Evolutionary conservation across 2,888 invertebrate species (phyloP).

Genomic region (Xylocampa areola): DNA sequence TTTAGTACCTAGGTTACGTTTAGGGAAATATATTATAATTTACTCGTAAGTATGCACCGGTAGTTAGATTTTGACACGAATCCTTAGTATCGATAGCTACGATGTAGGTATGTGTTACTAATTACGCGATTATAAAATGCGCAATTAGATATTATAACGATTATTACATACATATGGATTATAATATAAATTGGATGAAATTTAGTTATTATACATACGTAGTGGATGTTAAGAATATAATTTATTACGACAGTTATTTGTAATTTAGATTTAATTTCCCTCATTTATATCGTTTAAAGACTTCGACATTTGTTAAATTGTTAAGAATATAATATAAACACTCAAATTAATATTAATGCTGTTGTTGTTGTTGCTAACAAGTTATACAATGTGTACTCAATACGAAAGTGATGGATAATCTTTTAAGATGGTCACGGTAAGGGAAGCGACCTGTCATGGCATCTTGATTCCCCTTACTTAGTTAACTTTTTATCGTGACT

Average conservation of each 20-base stretch:
- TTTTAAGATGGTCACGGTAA: conserved; percentile 58
- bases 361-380: conserved; percentile 89
- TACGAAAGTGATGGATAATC: conserved; percentile 74
- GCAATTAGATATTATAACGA: conserved; percentile 68
- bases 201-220: conserved; percentile 34
- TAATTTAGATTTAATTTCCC: conserved; percentile 37
- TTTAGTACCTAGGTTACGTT: conserved; percentile 49
- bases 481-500: conserved; percentile 67
- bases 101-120: conserved; percentile 62
- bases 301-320: conserved; percentile 76
- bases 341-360: conserved; percentile 85
- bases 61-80: conserved; percentile 80
- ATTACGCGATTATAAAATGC: conserved; percentile 76
- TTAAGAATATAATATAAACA: conserved; percentile 78
- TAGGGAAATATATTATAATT: conserved; percentile 57
- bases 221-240: conserved; percentile 23
- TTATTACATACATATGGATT: conserved; percentile 39
- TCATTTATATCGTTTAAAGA: conserved; percentile 53
- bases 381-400: conserved; percentile 85
- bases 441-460: conserved; percentile 48
- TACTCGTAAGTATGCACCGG: conserved; percentile 71
- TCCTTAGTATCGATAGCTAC: conserved; percentile 70
- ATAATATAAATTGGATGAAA: conserved; percentile 39
- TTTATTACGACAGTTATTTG: conserved; percentile 36
- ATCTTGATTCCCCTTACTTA: conserved; percentile 47